phyloP scores from a whole-genome alignment of 1,140 invertebrate genomes.

The Cyclargus thomasi region DNA sequence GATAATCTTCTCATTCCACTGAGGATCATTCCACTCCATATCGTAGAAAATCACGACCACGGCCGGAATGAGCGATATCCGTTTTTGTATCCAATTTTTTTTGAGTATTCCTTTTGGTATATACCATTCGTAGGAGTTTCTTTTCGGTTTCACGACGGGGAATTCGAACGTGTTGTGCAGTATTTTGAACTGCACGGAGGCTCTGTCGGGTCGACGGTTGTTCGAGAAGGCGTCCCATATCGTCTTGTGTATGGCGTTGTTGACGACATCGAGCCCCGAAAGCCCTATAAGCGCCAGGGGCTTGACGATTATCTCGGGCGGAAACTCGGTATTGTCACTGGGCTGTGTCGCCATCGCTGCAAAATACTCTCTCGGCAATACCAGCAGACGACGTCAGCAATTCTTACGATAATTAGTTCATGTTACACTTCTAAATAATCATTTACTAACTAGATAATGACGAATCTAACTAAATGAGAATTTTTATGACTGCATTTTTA shows the following conservation, averaged over 20 bases:
- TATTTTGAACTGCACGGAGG: slow-evolving; percentile 90
- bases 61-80: slow-evolving; percentile 91
- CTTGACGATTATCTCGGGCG: slow-evolving; percentile 84
- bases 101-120: slow-evolving; percentile 97
- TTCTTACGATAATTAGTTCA: slow-evolving; percentile 31
- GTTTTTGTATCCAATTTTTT: slow-evolving; percentile 96
- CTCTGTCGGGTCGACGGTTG: slow-evolving; percentile 85
- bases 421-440: slow-evolving; percentile 25
- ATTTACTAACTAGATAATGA: slow-evolving; percentile 1
- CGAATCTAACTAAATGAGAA: slow-evolving; percentile 14
- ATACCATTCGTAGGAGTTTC: slow-evolving; percentile 96
- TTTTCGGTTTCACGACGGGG: slow-evolving; percentile 92
- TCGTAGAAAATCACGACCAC: slow-evolving; percentile 97
- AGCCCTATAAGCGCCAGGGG: slow-evolving; percentile 90
- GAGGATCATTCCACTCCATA: slow-evolving; percentile 95
- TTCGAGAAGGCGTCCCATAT: slow-evolving; percentile 95
- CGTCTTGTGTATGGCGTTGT: slow-evolving; percentile 90
- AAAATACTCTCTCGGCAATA: slow-evolving; percentile 19
- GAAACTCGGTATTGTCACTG: slow-evolving; percentile 80
- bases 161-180: slow-evolving; percentile 88
- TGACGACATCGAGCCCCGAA: slow-evolving; percentile 88
- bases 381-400: slow-evolving; percentile 13
- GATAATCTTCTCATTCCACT: slow-evolving; percentile 95
- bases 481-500: slow-evolving; percentile 17
- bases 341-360: slow-evolving; percentile 64